Conservation (phyloP, 2,888 invertebrate species). For the Stomorhina lunata region DNA sequence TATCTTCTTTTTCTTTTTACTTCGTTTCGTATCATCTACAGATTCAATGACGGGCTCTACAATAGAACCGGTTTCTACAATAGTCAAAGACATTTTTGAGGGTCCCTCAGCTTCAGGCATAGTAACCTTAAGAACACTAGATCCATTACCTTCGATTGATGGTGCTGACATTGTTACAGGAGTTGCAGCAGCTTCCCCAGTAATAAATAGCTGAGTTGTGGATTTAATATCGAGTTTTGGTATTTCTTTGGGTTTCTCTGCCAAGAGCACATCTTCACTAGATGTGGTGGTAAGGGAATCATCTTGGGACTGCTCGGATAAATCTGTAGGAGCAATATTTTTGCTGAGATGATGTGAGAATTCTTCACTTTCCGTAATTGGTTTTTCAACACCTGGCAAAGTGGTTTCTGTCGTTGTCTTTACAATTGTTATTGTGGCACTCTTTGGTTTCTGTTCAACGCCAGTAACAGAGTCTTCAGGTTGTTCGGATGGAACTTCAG, state of each 20-base stretch:
- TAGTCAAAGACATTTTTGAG: conserved; percentile 76
- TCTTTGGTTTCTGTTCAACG: conserved; percentile 48
- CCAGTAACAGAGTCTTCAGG: conserved; percentile 20
- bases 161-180: conserved; percentile 76
- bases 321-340: neutral
- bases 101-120: conserved; percentile 62
- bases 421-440: conserved; percentile 50
- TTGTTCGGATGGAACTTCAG: neutral
- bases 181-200: conserved; percentile 73
- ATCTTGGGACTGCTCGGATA: neutral
- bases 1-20: conserved; percentile 85
- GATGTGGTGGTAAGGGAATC: neutral
- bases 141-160: conserved; percentile 78
- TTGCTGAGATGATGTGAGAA: conserved; percentile 19
- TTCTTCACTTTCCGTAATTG: conserved; percentile 47
- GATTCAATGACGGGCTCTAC: conserved; percentile 22
- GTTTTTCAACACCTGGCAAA: conserved; percentile 34
- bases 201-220: conserved; percentile 77
- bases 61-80: conserved; percentile 73
- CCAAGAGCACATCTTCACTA: neutral
- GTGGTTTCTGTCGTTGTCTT: conserved; percentile 41
- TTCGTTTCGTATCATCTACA: conserved; percentile 81
- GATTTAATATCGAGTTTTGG: conserved; percentile 71
- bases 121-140: conserved; percentile 75
- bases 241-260: conserved; percentile 38